Evolutionary conservation across 2,888 invertebrate species (phyloP).

Genomic region (Limenitis camilla): DNA sequence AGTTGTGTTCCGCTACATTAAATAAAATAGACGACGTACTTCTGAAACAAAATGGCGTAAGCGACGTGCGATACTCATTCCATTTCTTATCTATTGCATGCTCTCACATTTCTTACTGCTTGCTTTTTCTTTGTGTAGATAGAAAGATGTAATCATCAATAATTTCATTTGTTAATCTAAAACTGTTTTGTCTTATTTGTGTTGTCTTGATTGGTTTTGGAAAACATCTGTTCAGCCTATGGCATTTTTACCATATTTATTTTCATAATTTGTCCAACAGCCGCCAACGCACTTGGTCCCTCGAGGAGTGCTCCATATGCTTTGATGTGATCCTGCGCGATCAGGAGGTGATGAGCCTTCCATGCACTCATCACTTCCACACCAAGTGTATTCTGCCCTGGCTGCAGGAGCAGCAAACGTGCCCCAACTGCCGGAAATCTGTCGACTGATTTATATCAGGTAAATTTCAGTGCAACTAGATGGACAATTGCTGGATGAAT

Average conservation of each 20-base stretch:
- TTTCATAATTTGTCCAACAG: conserved; percentile 29
- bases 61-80: no score
- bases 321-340: conserved; percentile 54
- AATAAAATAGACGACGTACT: no score
- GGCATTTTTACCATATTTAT: not conserved
- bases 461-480: not conserved
- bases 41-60: no score
- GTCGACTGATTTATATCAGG: conserved; percentile 26
- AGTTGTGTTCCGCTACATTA: no score
- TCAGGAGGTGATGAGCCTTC: conserved; percentile 45
- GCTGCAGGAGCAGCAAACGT: conserved; percentile 59
- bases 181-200: no score
- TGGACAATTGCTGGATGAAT: no score
- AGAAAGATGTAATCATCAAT: no score
- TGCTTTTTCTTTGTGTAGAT: no score
- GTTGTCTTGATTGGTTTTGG: no score
- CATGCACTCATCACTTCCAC: conserved; percentile 64
- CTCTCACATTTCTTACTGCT: no score
- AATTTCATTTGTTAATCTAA: no score
- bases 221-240: not conserved
- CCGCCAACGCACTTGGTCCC: conserved; percentile 52
- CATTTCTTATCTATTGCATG: no score
- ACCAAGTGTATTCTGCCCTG: conserved; percentile 56
- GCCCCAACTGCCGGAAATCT: conserved; percentile 58
- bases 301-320: conserved; percentile 64